Percentiles rank a stretch among this genome's conserved stretches.
These are phyloP conservation scores for Chrysolina oricalcia DNA, from an alignment of 2,888 invertebrate genomes.

Conservation along the genomic window DNA sequence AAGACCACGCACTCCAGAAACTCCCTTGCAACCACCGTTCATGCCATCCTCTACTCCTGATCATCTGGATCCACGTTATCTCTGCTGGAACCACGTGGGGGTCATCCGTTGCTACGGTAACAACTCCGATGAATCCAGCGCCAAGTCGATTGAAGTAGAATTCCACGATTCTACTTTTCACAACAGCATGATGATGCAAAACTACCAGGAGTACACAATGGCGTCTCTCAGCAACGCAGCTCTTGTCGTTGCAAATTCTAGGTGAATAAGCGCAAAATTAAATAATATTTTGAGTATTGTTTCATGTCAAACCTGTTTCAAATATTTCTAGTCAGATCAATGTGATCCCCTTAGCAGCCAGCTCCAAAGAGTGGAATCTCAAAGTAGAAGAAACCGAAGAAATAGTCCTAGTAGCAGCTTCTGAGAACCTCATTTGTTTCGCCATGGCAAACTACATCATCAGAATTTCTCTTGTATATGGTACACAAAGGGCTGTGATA, in stretches of 20 bases:
- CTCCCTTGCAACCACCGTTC: conserved; percentile 86
- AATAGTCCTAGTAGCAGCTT: conserved; percentile 78
- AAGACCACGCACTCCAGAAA: conserved; percentile 70
- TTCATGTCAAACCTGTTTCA: neutral
- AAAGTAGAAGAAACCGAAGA: conserved; percentile 87
- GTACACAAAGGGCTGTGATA: conserved; percentile 88
- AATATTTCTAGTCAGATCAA: conserved; percentile 77
- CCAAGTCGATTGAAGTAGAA: conserved; percentile 91
- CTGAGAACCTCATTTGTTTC: conserved; percentile 85
- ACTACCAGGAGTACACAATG: conserved; percentile 89
- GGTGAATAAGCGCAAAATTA: conserved; percentile 70
- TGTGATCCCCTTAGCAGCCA: conserved; percentile 83
- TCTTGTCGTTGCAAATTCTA: conserved; percentile 82
- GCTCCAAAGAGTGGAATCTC: conserved; percentile 90
- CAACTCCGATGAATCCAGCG: conserved; percentile 76
- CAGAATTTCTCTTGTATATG: conserved; percentile 89
- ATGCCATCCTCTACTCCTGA: conserved; percentile 92
- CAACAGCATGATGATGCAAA: conserved; percentile 91
- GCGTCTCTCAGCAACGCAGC: conserved; percentile 89
- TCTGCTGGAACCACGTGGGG: conserved; percentile 96
- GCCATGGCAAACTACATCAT: conserved; percentile 84
- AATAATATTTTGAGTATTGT: neutral
- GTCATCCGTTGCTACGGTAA: conserved; percentile 87
- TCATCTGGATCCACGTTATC: conserved; percentile 80
- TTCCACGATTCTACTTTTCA: conserved; percentile 94